phyloP scores from a whole-genome alignment of 2,797 vertebrate genomes.

The Caiman crocodilus region DNA sequence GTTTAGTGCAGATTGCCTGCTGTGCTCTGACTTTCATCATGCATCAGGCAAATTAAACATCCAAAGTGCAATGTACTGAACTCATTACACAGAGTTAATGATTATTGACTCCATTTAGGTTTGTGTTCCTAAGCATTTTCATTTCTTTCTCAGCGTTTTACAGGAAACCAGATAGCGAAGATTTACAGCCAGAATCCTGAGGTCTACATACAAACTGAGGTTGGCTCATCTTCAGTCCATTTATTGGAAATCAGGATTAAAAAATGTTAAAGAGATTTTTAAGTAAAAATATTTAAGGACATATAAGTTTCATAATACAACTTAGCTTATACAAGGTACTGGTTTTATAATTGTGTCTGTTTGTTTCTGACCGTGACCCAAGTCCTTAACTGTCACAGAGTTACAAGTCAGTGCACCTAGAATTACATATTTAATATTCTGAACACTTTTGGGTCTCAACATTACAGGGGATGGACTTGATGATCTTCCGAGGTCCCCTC shows the following conservation, averaged over 20 bases:
- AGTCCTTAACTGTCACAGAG: neutral
- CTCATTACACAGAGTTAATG: conserved; percentile 66
- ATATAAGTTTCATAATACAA: neutral
- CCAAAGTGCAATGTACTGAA: conserved; percentile 49
- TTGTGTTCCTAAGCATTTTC: conserved; percentile 72
- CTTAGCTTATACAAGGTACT: neutral
- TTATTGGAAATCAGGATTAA: conserved; percentile 19
- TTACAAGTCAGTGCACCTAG: neutral
- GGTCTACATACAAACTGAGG: conserved; percentile 88
- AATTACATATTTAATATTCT: neutral
- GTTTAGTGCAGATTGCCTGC: conserved; percentile 46
- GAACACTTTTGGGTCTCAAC: neutral
- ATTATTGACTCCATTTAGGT: conserved; percentile 73
- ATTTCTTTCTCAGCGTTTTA: conserved; percentile 90
- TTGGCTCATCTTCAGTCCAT: conserved; percentile 69
- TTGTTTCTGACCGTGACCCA: neutral
- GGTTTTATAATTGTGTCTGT: neutral
- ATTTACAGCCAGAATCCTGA: conserved; percentile 83
- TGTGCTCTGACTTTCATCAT: conserved; percentile 56
- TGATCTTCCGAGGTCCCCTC: too few relatives aligned
- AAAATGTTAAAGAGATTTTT: conserved; percentile 9
- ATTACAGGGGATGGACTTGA: neutral
- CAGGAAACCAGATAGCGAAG: conserved; percentile 96
- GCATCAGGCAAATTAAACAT: conserved; percentile 57
- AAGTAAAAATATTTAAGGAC: neutral